Evolutionary conservation across 2,888 invertebrate species (phyloP).

Genomic region (Meloe dianella): DNA sequence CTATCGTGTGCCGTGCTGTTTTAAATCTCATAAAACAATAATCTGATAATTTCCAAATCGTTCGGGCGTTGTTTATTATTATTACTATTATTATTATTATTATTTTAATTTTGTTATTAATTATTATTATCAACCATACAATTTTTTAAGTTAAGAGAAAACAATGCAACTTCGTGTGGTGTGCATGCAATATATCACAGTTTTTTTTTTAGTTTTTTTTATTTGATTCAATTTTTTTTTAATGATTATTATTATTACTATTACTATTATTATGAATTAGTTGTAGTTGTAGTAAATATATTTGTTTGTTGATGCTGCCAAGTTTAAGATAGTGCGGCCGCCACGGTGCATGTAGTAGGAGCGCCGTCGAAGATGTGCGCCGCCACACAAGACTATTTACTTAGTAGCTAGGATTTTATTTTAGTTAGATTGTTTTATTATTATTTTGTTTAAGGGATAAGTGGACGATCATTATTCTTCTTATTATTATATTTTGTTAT

Average conservation of each 20-base stretch:
- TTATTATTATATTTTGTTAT: neutral
- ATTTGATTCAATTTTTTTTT: constrained; percentile 44
- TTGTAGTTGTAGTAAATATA: constrained; percentile 56
- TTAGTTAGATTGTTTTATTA: constrained; percentile 33
- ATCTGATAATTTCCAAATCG: constrained; percentile 35
- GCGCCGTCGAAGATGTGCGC: constrained; percentile 37
- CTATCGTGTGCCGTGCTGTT: constrained; percentile 53
- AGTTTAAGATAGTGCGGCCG: constrained; percentile 58
- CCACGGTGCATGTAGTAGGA: constrained; percentile 40
- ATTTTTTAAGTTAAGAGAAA: constrained; percentile 42
- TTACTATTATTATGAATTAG: constrained; percentile 49
- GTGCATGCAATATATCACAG: constrained; percentile 58
- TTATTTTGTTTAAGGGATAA: constrained; percentile 35
- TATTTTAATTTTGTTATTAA: constrained; percentile 42
- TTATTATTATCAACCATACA: constrained; percentile 45
- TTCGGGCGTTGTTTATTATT: constrained; percentile 52
- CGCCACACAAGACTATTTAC: constrained; percentile 51
- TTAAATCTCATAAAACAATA: constrained; percentile 36
- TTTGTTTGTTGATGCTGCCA: constrained; percentile 62
- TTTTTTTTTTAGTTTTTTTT: constrained; percentile 35
- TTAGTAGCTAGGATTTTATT: constrained; percentile 49
- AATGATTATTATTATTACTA: constrained; percentile 35
- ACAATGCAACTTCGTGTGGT: constrained; percentile 51
- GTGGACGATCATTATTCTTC: constrained; percentile 28
- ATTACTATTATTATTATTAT: constrained; percentile 45